Conservation (phyloP, 2,113 vertebrate species). For the Opisthocomus hoazin region DNA sequence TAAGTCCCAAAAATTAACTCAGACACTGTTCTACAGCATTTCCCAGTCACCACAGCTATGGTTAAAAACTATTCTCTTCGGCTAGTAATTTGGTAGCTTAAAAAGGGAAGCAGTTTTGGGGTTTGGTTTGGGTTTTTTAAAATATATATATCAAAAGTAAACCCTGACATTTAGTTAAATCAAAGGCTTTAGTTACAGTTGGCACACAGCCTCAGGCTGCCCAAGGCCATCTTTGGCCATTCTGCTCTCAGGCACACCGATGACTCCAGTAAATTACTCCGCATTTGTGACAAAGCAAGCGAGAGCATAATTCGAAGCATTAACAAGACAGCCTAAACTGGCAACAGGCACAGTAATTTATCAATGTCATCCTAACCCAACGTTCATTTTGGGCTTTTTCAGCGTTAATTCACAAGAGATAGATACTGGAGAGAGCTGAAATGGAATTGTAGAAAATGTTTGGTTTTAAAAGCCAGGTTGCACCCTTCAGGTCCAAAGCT, state of each 20-base stretch:
- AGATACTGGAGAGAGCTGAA: not conserved
- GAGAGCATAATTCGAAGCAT: not conserved
- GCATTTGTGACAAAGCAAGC: not conserved
- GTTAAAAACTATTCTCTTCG: not conserved
- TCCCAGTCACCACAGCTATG: not conserved
- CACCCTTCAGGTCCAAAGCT: not conserved
- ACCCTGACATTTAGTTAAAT: not conserved
- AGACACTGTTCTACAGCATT: not conserved
- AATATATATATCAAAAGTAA: not conserved
- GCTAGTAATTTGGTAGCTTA: not conserved
- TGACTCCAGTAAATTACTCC: not conserved
- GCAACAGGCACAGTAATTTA: not conserved
- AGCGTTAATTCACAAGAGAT: not conserved
- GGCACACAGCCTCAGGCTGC: not conserved
- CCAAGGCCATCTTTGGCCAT: not conserved
- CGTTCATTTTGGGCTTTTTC: not conserved
- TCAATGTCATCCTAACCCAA: not conserved
- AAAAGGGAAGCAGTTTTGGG: not conserved
- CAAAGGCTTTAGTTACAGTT: constrained; percentile 10
- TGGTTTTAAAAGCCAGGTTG: not conserved
- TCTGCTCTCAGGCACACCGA: not conserved
- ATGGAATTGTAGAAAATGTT: not conserved
- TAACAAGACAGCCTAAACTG: not conserved
- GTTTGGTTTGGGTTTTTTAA: not conserved
- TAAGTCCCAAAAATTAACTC: not conserved